phyloP scores from a whole-genome alignment of 2,113 vertebrate genomes.

The Corythoichthys intestinalis region DNA sequence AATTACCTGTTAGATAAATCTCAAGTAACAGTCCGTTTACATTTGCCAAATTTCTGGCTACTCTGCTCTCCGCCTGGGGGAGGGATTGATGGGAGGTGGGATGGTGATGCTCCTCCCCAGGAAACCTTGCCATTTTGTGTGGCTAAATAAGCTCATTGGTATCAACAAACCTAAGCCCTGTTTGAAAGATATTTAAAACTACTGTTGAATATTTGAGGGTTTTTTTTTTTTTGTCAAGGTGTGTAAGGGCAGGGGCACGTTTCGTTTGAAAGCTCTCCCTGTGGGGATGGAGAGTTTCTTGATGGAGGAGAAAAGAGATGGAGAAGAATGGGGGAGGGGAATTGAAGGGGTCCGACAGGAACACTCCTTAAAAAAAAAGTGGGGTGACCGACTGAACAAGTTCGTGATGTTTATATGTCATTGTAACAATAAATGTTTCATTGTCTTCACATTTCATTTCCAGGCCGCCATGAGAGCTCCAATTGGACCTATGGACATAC shows the following conservation, averaged over 20 bases:
- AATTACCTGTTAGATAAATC: no score
- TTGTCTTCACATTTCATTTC: slow-evolving; percentile 45
- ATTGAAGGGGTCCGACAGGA: slow-evolving; percentile 48
- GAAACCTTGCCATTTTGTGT: slow-evolving; percentile 48
- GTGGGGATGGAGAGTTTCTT: slow-evolving; percentile 64
- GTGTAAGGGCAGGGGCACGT: slow-evolving; percentile 24
- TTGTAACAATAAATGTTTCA: slow-evolving; percentile 6
- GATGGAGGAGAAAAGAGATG: slow-evolving; percentile 62
- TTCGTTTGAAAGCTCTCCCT: slow-evolving; percentile 35
- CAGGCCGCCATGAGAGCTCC: slow-evolving; percentile 15
- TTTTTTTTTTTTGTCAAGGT: slow-evolving; percentile 21
- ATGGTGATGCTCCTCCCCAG: slow-evolving; percentile 25
- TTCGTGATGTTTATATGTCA: neutral
- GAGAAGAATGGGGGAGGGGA: slow-evolving; percentile 55
- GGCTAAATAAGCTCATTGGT: neutral
- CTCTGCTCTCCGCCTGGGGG: neutral
- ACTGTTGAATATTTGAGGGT: slow-evolving; percentile 4
- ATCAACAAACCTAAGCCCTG: neutral
- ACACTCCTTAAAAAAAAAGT: slow-evolving; percentile 42
- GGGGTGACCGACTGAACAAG: neutral
- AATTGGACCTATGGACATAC: slow-evolving; percentile 51
- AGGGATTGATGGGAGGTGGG: slow-evolving; percentile 11
- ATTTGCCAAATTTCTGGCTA: neutral
- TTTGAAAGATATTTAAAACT: neutral
- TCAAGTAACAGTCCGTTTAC: neutral